Evolutionary conservation across 2,888 invertebrate species (phyloP), one percentile per base, ranked within the genome.

Genomic region (Sarcophaga subvicina): DNA sequence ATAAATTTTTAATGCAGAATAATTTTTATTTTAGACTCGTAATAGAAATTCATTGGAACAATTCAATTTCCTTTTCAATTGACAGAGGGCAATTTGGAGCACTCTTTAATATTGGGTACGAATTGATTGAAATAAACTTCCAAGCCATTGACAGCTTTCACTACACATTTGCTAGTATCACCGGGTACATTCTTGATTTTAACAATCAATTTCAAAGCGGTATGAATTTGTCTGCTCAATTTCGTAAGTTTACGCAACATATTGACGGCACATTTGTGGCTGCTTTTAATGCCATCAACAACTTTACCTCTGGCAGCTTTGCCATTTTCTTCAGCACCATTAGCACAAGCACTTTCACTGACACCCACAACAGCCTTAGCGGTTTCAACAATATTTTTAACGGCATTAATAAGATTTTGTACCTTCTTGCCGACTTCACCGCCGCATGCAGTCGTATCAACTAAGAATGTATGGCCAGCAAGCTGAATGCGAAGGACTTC

Each of bases 341-440:
- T 79, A 45, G 87, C 86, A 75, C 91, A 91, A 60, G 90, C 77
- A 47, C 75, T 90, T 3, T 87, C 72, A 75, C 89, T 85, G 47
- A 88, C 70, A 60, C 90, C 75, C 73, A 91, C 80, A 67, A 91
- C 89, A 62, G 87, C 85, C 66, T 87, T 88, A 86, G 79, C 85
- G 64, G 89, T 89, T 17, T 22, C 72, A 27, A 91, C 80, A 66
- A 92, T 89, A 6, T 89, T 64, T 6, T 85, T 4, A 54, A 91
- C 91, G 69, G 90, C 88, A 62, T 89, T 85, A 62, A 91, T 85
- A 37, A 92, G 59, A 12, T 88, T 88, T 80, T 90, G 90, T 14
- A 91, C 88, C 6, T 90, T 89, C 81, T 90, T 70, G 77, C 66
- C 80, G 63, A 90, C 90, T 3, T 72, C 77, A 11, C 82, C 85